Evolutionary conservation across 2,797 vertebrate species (phyloP), one percentile per base, ranked within the genome.

Genomic region (Acipenser transmontanus): DNA sequence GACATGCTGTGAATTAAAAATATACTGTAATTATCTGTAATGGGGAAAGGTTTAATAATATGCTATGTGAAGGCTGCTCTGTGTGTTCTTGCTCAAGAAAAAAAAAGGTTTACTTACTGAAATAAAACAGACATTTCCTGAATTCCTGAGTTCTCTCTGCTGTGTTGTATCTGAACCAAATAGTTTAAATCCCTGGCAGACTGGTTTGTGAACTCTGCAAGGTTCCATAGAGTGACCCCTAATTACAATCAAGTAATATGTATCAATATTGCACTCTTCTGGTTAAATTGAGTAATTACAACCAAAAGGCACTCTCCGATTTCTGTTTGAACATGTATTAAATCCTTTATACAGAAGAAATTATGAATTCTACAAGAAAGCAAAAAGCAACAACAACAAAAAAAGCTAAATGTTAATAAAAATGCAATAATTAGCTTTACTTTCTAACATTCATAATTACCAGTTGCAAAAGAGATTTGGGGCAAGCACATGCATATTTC

Each of bases 231-330:
- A 79, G 75, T 77, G 69, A 79, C 80, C 78, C 70, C 71, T 68
- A 56, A 66, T 72, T 70, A 13, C 20, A 34, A 11, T 75, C 74
- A 68, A 65, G 76, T 81, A 81, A 73, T 64, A 34, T 34, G 85
- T 86, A 82, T 89, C 87, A 75, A 83, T 87, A 81, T 85, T 91
- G 89, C 89, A 84, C 88, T 89, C 89, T 91, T 77, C 88, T 84
- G 89, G 87, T 85, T 83, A 79, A 67, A 84, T 10, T 47, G 6
- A 64, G 34, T 34, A 34, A 34, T 34, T 34, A 34, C 34, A 34
- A 34, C 34, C 34, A 34, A 34, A 34, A 34, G 34, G 34, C 17
- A 34, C 34, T 34, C 34, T 34, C 17, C 17, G 34, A 34, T 34
- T 3, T 34, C 34, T 34, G 17, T 17, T 17, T 17, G 34, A 34